phyloP scores from a whole-genome alignment of 2,888 invertebrate species.

The Diabrotica balteata region DNA sequence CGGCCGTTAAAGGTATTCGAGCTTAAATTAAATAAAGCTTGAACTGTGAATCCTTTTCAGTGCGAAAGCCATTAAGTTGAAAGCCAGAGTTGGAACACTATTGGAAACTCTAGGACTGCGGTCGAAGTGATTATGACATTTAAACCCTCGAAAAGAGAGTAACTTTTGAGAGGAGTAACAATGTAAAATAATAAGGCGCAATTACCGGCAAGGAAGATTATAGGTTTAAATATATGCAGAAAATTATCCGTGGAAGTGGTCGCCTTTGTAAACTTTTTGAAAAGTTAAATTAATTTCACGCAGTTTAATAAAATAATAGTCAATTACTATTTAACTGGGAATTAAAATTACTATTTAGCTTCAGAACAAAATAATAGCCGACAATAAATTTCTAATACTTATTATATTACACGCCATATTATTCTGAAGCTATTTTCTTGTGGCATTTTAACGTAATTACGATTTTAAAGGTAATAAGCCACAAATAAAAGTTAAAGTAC shows the following conservation, averaged over 20 bases:
- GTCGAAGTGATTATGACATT: conserved; percentile 28
- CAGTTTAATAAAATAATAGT: no score
- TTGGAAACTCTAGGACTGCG: conserved; percentile 27
- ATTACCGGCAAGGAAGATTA: conserved; percentile 6
- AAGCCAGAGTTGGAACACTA: conserved; percentile 19
- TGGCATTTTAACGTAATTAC: no score
- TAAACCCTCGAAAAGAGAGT: conserved; percentile 15
- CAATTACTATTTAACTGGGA: no score
- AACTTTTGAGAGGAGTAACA: conserved; percentile 6
- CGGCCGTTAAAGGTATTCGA: conserved; percentile 12
- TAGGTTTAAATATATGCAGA: conserved; percentile 2
- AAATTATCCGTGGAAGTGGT: neutral
- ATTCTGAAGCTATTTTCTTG: no score
- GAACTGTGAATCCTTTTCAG: conserved; percentile 25
- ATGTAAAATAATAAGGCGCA: conserved; percentile 8
- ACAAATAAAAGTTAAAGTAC: no score
- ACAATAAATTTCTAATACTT: no score
- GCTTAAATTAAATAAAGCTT: conserved; percentile 29
- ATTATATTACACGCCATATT: no score
- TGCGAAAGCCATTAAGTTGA: conserved; percentile 29
- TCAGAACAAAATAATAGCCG: no score
- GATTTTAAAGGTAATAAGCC: no score
- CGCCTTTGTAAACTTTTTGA: neutral
- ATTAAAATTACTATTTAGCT: no score
- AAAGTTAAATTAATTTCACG: neutral